These are phyloP conservation scores for Spizaetus ornatus DNA, from an alignment of 2,113 vertebrate species.

Conservation along the genomic window DNA sequence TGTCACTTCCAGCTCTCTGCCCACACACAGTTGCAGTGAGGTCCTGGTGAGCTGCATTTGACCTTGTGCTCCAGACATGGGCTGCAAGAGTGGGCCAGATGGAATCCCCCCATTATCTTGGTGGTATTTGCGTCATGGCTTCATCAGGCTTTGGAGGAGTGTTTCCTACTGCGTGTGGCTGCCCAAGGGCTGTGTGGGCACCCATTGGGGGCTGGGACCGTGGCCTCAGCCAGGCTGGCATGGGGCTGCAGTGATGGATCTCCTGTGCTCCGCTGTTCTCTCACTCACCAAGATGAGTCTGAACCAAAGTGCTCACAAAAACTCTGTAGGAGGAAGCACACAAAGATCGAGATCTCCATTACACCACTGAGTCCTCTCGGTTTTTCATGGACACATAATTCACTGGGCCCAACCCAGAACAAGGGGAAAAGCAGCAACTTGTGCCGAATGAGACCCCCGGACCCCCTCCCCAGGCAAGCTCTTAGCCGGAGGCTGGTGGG, in stretches of 20 bases:
- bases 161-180: rapidly evolving
- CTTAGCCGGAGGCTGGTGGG: neutral
- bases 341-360: neutral
- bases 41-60: neutral
- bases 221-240: rapidly evolving
- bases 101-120: rapidly evolving
- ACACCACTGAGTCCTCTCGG: rapidly evolving
- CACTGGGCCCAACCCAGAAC: neutral
- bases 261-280: neutral
- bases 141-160: neutral
- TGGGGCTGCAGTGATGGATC: neutral
- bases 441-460: rapidly evolving
- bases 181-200: neutral
- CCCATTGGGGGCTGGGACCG: rapidly evolving
- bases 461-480: neutral
- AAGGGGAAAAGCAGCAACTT: neutral
- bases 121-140: neutral
- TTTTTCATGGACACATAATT: neutral
- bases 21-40: neutral
- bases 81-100: neutral
- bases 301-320: neutral
- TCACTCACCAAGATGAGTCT: neutral
- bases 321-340: neutral
- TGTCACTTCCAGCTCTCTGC: neutral
- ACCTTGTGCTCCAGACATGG: neutral